A percentile compares a stretch with the other conserved stretches of the same genome.
phyloP scores from a whole-genome alignment of 2,888 invertebrate genomes.

The Drosophila rellima region DNA sequence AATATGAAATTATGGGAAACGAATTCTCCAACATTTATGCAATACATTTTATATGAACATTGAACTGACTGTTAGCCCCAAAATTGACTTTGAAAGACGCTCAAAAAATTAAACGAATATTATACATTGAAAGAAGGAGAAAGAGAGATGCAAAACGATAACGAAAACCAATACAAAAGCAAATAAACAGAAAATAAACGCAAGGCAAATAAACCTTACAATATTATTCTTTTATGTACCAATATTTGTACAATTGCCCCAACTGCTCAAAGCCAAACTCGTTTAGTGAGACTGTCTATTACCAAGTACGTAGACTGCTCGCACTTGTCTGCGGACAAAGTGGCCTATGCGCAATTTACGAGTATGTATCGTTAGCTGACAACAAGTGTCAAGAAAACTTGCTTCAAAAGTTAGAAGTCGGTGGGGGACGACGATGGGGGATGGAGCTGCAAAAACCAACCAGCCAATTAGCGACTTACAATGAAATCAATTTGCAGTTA shows the following conservation, averaged over 20 bases:
- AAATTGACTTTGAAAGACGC: slow-evolving; percentile 35
- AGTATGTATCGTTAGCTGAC: slow-evolving; percentile 3
- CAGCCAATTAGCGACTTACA: slow-evolving; percentile 73
- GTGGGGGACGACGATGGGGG: background rate
- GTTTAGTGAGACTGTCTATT: slow-evolving; percentile 7
- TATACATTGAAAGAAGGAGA: background rate
- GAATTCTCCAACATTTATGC: slow-evolving; percentile 23
- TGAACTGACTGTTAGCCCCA: slow-evolving; percentile 41
- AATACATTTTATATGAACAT: slow-evolving; percentile 19
- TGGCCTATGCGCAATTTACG: slow-evolving; percentile 50
- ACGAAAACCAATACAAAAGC: slow-evolving; percentile 27
- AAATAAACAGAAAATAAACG: slow-evolving; percentile 36
- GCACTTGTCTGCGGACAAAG: slow-evolving; percentile 22
- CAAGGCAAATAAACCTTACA: slow-evolving; percentile 31
- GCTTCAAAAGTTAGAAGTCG: slow-evolving; percentile 39
- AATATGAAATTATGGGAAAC: background rate
- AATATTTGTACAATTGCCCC: slow-evolving; percentile 68
- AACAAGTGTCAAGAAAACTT: slow-evolving; percentile 20
- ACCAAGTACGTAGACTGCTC: slow-evolving; percentile 20
- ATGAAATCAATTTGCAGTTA: slow-evolving; percentile 75
- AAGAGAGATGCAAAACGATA: background rate
- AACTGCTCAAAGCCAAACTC: slow-evolving; percentile 25
- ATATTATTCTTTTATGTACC: slow-evolving; percentile 47
- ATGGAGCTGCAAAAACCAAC: slow-evolving; percentile 26
- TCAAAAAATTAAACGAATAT: slow-evolving; percentile 11